Evolutionary conservation across 2,113 vertebrate species (phyloP), one percentile per base, ranked within the genome.

Genomic region (Madoqua kirkii): DNA sequence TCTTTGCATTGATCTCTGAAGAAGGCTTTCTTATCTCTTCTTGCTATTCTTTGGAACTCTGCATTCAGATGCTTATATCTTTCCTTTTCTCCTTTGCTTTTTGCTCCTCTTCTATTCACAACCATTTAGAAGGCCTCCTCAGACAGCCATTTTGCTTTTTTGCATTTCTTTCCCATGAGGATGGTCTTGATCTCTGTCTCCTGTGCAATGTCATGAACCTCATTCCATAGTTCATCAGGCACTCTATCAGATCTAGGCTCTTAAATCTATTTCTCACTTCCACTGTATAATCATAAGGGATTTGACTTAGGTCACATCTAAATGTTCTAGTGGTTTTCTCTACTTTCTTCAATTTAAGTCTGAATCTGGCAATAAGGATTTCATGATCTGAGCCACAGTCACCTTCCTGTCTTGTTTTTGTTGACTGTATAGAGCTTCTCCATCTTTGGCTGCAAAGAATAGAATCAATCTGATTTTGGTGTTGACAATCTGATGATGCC

Each of bases 341-440:
- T 4, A 36, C 9, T 36, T 21, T 71, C n/a, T 71, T 71, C n/a
- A 71, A 36, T 71, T 71, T 21, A 21, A 21, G 64, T 71, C n/a
- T 71, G n/a, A 36, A 71, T 71, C 1, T 71, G 64, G 64, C n/a
- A 36, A 36, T 71, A 71, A 71, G 64, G 9, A 36, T 1, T 36
- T 71, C n/a, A 36, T 36, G n/a, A 21, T 36, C n/a, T 71, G n/a
- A 71, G 64, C 64, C 64, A 67, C 8, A 71, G 17, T 71, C 64
- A 71, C 8, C 64, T 36, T 5, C n/a, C 0, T 0, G 2, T 71
- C 17, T 36, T 36, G 1, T 36, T 71, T 71, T 36, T 71, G 17
- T 2, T n/a, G 1, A 5, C 64, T 71, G n/a, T 36, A 71, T 71
- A 71, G 4, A 36, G 4, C 8, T 5, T 71, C 9, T 71, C 64